Base-by-base conservation (phyloP, 1,140 invertebrate genomes). In the Brachionus paranguensis region DNA sequence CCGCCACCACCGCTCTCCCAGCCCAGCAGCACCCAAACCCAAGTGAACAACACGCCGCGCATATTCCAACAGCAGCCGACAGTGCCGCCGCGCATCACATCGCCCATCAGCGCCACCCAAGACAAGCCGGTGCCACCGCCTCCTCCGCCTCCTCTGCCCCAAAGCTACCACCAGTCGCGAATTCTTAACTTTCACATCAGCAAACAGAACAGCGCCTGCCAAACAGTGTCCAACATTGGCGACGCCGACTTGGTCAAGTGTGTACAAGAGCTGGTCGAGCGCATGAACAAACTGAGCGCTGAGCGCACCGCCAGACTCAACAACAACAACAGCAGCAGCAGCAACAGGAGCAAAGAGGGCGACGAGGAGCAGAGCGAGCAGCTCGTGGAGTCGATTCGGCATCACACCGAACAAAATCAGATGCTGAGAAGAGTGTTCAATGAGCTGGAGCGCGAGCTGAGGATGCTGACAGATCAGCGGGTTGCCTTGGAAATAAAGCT, bases 361-460 rank as follows among this genome's bases (percentile, higher is more conserved):
- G 43, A 0, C 1, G 20, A 50, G 24, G 43, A 27, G n/a, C 68
- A 17, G 78, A 81, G 12, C 41, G 78, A 81, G 6, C 37, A 20
- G 17, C 14, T 81, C 0, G 43, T 64, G 8, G 78, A 60, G 27
- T 81, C 78, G 2, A 81, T 81, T 45, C 14, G 53, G 7, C 14
- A 43, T 64, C 78, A 81, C 12, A 81, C 78, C 2, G 53, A 81
- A 43, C 78, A 81, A 27, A 81, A 81, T 81, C 78, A 81, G 64
- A 37, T 27, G 41, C 41, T 81, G 5, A 60, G 43, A 45, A 81
- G 24, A 37, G n/a, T 81, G 12, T 81, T 81, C 24, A 81, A 60
- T 14, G 78, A 81, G 37, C 29, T 81, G 7, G 78, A 81, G 24
- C 55, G 60, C 24, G 53, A 81, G 64, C 53, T 81, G 0, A 12